phyloP scores from a whole-genome alignment of 2,888 invertebrate genomes.

The Tholera decimalis region DNA sequence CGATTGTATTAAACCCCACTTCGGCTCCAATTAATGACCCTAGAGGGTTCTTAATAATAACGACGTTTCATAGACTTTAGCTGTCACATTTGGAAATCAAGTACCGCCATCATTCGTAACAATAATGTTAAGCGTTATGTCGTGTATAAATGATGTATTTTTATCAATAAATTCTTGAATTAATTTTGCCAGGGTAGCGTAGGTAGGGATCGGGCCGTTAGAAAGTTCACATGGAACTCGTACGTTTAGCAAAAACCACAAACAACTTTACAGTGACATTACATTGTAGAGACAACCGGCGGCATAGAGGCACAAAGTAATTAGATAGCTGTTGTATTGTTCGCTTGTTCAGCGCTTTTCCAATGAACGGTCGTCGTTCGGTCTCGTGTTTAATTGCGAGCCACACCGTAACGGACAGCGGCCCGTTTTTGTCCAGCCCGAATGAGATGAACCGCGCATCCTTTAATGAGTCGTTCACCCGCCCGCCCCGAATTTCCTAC shows the following conservation, averaged over 20 bases:
- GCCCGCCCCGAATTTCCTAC: constrained; percentile 56
- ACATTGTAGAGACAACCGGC: constrained; percentile 79
- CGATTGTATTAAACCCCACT: constrained; percentile 89
- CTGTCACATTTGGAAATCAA: constrained; percentile 50
- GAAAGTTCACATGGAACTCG: constrained; percentile 72
- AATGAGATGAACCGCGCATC: constrained; percentile 84
- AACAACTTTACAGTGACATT: constrained; percentile 82
- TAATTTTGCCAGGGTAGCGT: constrained; percentile 70
- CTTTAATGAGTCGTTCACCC: constrained; percentile 82
- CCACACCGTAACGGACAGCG: constrained; percentile 86
- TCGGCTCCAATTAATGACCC: constrained; percentile 85
- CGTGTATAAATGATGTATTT: constrained; percentile 9
- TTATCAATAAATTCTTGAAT: constrained; percentile 64
- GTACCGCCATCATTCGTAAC: constrained; percentile 40
- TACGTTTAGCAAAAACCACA: constrained; percentile 83
- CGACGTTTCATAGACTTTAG: constrained; percentile 57
- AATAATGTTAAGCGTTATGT: constrained; percentile 19
- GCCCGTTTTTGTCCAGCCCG: constrained; percentile 84
- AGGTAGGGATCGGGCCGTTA: constrained; percentile 69
- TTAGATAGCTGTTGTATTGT: constrained; percentile 87
- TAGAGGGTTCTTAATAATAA: constrained; percentile 80
- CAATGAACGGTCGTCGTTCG: constrained; percentile 80
- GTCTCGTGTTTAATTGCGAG: constrained; percentile 87
- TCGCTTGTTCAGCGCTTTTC: constrained; percentile 87
- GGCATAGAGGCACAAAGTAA: constrained; percentile 83